Percentiles rank a stretch among this genome's conserved stretches.
These are phyloP conservation scores for Natrix natrix DNA, from an alignment of 2,797 vertebrate species.

Conservation along the genomic window DNA sequence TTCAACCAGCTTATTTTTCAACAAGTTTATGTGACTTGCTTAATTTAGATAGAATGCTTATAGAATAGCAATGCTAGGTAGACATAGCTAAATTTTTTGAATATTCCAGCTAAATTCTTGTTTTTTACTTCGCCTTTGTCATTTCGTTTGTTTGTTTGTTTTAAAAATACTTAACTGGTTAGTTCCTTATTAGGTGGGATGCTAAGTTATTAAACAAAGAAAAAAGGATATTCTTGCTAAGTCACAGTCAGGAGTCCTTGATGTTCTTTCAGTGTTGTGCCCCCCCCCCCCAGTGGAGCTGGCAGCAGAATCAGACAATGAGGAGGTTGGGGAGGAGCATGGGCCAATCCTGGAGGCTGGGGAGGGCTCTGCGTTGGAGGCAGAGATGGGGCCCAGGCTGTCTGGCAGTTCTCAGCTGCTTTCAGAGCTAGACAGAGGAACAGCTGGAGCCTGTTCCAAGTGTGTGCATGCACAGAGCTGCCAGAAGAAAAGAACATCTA, in stretches of 20 bases:
- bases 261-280: not conserved
- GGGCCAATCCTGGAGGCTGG: no score
- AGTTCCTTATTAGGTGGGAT: not conserved
- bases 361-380: no score
- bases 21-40: not conserved
- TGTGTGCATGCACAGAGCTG: no score
- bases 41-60: not conserved
- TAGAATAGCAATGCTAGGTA: not conserved
- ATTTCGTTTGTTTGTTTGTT: not conserved
- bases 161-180: not conserved
- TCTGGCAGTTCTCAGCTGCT: no score
- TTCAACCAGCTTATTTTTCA: not conserved
- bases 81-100: not conserved
- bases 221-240: not conserved
- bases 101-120: not conserved
- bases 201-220: not conserved
- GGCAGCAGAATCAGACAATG: no score
- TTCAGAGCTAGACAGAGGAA: no score
- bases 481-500: no score
- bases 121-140: not conserved
- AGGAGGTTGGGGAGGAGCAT: no score
- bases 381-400: no score
- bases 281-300: no score
- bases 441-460: no score
- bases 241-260: not conserved